phyloP scores from a whole-genome alignment of 2,113 vertebrate genomes.

The Sardina pilchardus region DNA sequence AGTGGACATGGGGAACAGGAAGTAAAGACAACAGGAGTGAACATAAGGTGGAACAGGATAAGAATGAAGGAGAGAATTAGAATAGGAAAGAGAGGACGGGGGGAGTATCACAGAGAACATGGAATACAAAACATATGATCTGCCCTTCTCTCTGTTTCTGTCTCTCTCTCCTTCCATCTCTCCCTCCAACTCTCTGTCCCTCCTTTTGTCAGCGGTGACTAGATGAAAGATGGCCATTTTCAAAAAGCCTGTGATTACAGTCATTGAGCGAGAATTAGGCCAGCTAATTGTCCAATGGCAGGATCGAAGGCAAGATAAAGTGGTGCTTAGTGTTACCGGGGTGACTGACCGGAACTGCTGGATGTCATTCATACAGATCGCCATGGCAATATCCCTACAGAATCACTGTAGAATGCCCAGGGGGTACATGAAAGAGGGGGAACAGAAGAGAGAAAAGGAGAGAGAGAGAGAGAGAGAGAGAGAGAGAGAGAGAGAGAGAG shows the following conservation, averaged over 20 bases:
- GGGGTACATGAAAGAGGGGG: background rate
- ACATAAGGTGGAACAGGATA: too few species aligned
- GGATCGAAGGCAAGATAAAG: background rate
- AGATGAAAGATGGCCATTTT: conserved; percentile 9
- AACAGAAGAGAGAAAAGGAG: background rate
- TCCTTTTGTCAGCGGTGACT: background rate
- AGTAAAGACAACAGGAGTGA: too few species aligned
- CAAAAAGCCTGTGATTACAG: conserved; percentile 32
- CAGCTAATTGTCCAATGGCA: background rate
- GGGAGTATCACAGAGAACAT: too few species aligned
- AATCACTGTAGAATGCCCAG: background rate
- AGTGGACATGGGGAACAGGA: too few species aligned
- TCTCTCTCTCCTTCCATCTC: background rate
- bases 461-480: conserved; percentile 24
- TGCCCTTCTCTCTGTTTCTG: background rate
- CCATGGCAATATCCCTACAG: background rate
- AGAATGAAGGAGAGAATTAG: too few species aligned
- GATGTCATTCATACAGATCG: background rate
- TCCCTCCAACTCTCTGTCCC: background rate
- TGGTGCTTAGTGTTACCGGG: background rate
- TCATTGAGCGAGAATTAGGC: conserved; percentile 39
- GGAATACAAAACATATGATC: background rate
- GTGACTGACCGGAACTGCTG: background rate
- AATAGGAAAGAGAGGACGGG: too few species aligned
- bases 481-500: conserved; percentile 17